Evolutionary conservation across 2,113 vertebrate genomes (phyloP), one percentile per base, ranked within the genome.

Genomic region (Chionodraco myersi): DNA sequence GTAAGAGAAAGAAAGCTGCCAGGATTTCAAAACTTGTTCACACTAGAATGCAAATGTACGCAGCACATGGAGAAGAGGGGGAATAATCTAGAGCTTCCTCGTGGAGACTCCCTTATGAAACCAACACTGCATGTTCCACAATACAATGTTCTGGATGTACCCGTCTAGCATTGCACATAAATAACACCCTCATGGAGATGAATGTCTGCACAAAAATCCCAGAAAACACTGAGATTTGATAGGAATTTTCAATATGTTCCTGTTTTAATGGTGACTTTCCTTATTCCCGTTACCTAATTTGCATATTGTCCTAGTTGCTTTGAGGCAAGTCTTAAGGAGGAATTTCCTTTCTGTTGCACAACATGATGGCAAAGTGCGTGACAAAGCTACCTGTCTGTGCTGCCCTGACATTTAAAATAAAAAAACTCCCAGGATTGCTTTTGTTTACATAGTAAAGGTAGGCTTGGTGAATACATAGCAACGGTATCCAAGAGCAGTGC

Each of bases 401-500:
- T 72, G 9, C 64, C 61, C 73, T 91, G 88, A 88, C 83, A 78
- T 89, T 84, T 69, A 4, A 59, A 10, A 47, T 45, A 41, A 41
- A 41, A 72, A 91, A 92, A 88, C 45, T 85, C 79, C 90, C 77
- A 82, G 83, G 68, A 77, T 80, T 14, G 44, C 18, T 34, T 84
- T 34, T 93, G 89, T 92, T 90, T 86, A 65, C 79, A 73, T 13
- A 78, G 59, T 21, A 72, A 72, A 72, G 41, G 72, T 83, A 52
- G 80, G 76, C 64, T 79, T 6, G 69, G 70, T 44, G 65, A 53
- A 79, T 89, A 89, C 84, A 93, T 88, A 82, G 90, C 88, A 92
- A 91, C 91, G 0, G 86, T 93, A 86, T 84, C 86, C 58, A 88
- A 30, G 72, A 0, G 68, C 57, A 75, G 65, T 41, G 15, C 49